These are phyloP conservation scores for Fregata magnificens DNA, from an alignment of 2,113 vertebrate species.

Conservation along the genomic window DNA sequence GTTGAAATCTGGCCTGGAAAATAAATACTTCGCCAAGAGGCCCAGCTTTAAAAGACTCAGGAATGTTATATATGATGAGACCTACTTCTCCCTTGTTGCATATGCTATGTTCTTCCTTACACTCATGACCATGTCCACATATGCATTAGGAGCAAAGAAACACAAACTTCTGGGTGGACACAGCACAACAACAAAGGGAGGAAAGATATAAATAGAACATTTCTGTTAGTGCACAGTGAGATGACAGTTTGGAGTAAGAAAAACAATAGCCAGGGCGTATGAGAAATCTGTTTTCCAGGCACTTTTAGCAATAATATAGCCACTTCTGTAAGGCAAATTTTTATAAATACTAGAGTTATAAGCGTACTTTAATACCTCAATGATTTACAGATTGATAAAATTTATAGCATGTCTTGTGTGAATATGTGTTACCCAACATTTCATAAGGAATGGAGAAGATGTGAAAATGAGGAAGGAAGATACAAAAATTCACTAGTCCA, in stretches of 20 bases:
- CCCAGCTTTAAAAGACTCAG: neutral
- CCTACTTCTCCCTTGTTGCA: neutral
- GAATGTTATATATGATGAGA: neutral
- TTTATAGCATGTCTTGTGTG: neutral
- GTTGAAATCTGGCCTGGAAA: neutral
- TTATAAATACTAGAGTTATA: neutral
- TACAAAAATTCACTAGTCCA: neutral
- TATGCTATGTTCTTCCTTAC: neutral
- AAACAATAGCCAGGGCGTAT: neutral
- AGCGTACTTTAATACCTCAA: neutral
- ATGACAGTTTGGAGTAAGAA: neutral
- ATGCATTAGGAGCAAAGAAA: neutral
- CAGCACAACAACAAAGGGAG: neutral
- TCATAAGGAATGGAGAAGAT: neutral
- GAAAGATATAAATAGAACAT: accelerated
- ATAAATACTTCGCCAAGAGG: neutral
- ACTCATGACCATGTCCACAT: neutral
- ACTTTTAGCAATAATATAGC: neutral
- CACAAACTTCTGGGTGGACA: neutral
- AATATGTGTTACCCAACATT: neutral
- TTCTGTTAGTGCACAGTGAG: neutral
- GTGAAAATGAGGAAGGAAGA: neutral
- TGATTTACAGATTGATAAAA: neutral
- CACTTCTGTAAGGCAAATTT: neutral
- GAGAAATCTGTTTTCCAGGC: neutral